A percentile compares a stretch with the other conserved stretches of the same genome.
Conservation (phyloP, 2,888 invertebrate genomes). For the Sarcophaga caerulescens region DNA sequence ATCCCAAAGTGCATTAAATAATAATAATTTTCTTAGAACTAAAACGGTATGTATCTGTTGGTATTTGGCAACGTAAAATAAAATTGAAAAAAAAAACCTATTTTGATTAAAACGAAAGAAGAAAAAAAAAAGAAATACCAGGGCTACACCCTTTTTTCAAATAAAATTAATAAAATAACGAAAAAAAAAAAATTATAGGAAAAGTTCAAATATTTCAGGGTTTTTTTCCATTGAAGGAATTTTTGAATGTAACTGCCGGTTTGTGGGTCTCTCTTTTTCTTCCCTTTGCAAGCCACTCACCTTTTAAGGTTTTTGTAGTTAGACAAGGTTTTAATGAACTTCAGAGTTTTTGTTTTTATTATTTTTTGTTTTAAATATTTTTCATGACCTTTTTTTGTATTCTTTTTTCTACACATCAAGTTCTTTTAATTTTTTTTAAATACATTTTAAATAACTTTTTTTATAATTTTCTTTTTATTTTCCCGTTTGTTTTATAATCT, state of each 20-base stretch:
- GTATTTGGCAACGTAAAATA: slow-evolving; percentile 17
- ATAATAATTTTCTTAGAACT: not conserved
- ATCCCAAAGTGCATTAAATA: not conserved
- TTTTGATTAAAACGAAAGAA: not conserved
- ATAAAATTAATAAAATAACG: not conserved
- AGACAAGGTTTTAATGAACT: slow-evolving; percentile 26
- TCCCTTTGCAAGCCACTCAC: slow-evolving; percentile 13
- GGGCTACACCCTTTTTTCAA: slow-evolving; percentile 45
- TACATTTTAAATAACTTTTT: not conserved
- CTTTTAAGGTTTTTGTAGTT: slow-evolving; percentile 30
- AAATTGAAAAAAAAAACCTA: not conserved
- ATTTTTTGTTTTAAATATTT: slow-evolving; percentile 1
- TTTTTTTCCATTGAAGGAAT: no score
- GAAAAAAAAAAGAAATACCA: not conserved
- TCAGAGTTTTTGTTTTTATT: not conserved
- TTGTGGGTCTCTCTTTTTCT: not conserved
- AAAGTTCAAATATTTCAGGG: not conserved
- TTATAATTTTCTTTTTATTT: not conserved
- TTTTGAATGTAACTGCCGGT: not conserved
- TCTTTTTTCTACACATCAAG: not conserved
- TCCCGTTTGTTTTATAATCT: not conserved
- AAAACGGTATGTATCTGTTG: not conserved
- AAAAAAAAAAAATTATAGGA: no score
- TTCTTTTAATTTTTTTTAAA: not conserved
- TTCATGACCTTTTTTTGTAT: not conserved